A percentile compares a stretch with the other conserved stretches of the same genome.
Evolutionary conservation across 2,888 invertebrate genomes (phyloP).

Genomic region (Lepidocyrtinus sp.): DNA sequence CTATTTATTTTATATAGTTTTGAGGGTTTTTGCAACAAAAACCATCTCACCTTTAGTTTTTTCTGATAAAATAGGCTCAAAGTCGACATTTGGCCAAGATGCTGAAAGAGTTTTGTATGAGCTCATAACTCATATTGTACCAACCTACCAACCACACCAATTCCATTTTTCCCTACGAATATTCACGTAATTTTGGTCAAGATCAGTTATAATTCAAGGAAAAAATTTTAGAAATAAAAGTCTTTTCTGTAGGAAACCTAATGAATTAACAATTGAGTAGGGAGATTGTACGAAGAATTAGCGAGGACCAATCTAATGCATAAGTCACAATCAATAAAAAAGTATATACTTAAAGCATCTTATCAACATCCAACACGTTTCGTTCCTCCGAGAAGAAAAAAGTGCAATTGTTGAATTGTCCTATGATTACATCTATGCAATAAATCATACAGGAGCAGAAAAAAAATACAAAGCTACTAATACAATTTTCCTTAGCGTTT

Average conservation of each 20-base stretch:
- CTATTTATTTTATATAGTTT: too few species aligned
- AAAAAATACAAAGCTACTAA: background rate
- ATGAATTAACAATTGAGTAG: background rate
- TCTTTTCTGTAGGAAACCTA: background rate
- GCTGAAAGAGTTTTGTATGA: background rate
- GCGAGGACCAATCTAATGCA: background rate
- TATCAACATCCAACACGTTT: background rate
- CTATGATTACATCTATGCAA: background rate
- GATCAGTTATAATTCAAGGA: conserved; percentile 48
- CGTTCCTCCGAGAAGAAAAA: background rate
- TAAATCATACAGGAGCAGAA: background rate
- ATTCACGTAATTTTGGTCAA: conserved; percentile 38
- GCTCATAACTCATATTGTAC: background rate
- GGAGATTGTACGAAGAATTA: background rate
- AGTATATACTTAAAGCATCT: background rate
- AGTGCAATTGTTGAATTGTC: background rate
- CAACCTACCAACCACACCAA: background rate
- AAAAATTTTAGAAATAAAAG: conserved; percentile 4
- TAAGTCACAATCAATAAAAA: background rate
- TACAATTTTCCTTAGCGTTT: too few species aligned
- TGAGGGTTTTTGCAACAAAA: background rate
- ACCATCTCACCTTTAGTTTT: background rate
- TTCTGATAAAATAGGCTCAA: background rate
- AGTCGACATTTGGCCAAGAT: background rate
- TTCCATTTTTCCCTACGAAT: background rate